Conservation (phyloP, 2,888 invertebrate species). For the Argyra leucocephala region DNA sequence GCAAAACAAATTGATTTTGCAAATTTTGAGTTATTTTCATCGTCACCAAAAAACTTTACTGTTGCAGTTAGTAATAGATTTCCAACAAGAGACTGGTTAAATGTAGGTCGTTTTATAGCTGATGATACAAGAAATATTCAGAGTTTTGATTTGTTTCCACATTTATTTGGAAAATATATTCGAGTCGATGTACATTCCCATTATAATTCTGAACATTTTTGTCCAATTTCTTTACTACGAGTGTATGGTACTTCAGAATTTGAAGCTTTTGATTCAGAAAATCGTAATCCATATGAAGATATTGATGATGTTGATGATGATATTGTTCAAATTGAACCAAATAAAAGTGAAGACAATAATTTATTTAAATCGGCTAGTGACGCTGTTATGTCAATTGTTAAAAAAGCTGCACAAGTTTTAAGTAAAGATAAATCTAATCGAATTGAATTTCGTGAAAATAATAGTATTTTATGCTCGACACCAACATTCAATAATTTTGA, state of each 20-base stretch:
- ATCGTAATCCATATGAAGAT: constrained; percentile 56
- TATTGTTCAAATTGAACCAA: constrained; percentile 45
- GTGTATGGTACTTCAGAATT: constrained; percentile 90
- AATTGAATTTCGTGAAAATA: constrained; percentile 37
- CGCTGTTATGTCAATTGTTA: constrained; percentile 84
- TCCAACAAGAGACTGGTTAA: constrained; percentile 85
- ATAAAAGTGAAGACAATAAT: constrained; percentile 53
- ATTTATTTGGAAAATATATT: constrained; percentile 79
- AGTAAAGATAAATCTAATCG: constrained; percentile 62
- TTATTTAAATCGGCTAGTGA: constrained; percentile 80
- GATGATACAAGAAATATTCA: constrained; percentile 80
- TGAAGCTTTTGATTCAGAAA: constrained; percentile 77
- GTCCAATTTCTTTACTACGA: constrained; percentile 90
- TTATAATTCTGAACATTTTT: constrained; percentile 94
- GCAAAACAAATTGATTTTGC: constrained; percentile 90
- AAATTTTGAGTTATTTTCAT: constrained; percentile 96
- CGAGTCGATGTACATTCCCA: constrained; percentile 88
- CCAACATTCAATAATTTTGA: constrained; percentile 60
- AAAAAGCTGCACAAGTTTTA: constrained; percentile 79
- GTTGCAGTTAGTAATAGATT: constrained; percentile 81
- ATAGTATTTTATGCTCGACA: constrained; percentile 51
- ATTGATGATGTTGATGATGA: constrained; percentile 62
- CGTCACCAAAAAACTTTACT: constrained; percentile 84
- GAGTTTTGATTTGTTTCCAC: constrained; percentile 69
- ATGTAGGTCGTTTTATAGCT: constrained; percentile 77